Percentiles rank a stretch among this genome's conserved stretches.
phyloP scores from a whole-genome alignment of 2,113 vertebrate species.

The Salminus brasiliensis region DNA sequence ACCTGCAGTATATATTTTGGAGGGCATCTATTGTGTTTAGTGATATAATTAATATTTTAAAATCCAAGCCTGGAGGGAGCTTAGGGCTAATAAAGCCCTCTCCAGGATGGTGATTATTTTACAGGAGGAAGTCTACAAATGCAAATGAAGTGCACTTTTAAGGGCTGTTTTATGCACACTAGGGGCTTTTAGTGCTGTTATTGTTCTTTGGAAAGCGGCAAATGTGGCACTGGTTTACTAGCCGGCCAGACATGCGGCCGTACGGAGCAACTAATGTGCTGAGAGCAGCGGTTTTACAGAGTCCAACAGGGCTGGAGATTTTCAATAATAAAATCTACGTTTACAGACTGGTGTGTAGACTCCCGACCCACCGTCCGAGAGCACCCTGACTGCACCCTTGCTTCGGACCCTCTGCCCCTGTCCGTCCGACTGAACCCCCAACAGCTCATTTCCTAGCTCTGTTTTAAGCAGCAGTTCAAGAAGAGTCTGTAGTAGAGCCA shows the following conservation, averaged over 20 bases:
- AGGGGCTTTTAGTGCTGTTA: neutral
- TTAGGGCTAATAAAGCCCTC: neutral
- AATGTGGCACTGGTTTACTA: neutral
- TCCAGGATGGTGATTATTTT: neutral
- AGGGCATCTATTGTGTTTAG: neutral
- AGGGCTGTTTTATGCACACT: neutral
- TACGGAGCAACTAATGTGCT: neutral
- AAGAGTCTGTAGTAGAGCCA: no score
- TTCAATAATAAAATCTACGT: neutral
- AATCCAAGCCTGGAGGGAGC: neutral
- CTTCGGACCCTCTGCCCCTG: no score
- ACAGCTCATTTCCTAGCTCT: no score
- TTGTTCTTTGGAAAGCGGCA: neutral
- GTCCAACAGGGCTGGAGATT: neutral
- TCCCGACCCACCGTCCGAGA: no score
- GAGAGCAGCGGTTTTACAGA: neutral
- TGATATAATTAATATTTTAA: neutral
- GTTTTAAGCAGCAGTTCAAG: no score
- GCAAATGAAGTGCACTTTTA: neutral
- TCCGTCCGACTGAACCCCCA: no score
- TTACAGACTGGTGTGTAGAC: neutral
- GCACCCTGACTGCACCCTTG: no score
- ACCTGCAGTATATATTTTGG: neutral
- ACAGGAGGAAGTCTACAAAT: neutral
- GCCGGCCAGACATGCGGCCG: neutral